These are phyloP conservation scores for Mythimna lalbum DNA, from an alignment of 2,888 invertebrate genomes.

Conservation along the genomic window DNA sequence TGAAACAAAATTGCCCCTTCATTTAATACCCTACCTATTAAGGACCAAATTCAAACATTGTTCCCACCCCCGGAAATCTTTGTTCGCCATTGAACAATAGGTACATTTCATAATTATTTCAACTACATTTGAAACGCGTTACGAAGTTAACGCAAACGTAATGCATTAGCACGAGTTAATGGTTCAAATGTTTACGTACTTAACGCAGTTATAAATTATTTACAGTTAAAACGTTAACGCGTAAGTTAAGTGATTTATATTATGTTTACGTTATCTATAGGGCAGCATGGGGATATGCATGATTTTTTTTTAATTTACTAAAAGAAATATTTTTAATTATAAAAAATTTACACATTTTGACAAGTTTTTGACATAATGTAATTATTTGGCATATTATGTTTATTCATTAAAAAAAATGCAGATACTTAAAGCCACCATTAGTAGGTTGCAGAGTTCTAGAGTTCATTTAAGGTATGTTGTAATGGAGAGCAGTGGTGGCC, in stretches of 20 bases:
- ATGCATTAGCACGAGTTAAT: constrained; percentile 59
- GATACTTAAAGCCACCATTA: too few species aligned
- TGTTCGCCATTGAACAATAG: constrained; percentile 23
- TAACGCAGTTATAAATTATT: constrained; percentile 55
- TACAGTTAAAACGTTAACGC: constrained; percentile 46
- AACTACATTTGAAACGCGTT: constrained; percentile 60
- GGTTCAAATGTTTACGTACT: constrained; percentile 52
- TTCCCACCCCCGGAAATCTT: constrained; percentile 30
- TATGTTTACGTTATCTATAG: constrained; percentile 21
- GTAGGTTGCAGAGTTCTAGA: too few species aligned
- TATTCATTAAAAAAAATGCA: too few species aligned
- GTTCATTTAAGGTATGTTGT: too few species aligned
- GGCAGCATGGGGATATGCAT: too few species aligned
- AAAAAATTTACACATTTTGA: too few species aligned
- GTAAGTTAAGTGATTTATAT: constrained; percentile 39
- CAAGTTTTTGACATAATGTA: too few species aligned
- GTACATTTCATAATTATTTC: constrained; percentile 64
- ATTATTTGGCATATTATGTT: too few species aligned
- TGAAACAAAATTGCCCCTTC: not conserved
- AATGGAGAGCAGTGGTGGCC: too few species aligned
- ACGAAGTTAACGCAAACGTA: constrained; percentile 49
- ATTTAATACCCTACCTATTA: constrained; percentile 19
- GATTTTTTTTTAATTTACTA: too few species aligned
- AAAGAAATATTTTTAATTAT: too few species aligned
- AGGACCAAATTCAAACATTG: constrained; percentile 11